Conservation (phyloP, 1,140 invertebrate species). For the Leptinotarsa lineolata region DNA sequence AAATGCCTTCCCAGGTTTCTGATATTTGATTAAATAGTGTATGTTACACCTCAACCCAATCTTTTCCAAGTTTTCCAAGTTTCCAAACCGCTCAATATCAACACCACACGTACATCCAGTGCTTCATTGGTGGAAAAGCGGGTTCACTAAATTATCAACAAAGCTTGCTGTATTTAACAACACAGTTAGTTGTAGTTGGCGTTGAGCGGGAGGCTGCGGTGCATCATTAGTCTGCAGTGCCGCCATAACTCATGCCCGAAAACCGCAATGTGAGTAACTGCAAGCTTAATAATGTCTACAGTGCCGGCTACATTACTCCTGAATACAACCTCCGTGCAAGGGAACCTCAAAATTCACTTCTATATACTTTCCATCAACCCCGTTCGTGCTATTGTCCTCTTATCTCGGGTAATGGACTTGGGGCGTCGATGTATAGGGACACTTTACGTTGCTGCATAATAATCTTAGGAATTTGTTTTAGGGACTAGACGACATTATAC, state of each 20-base stretch:
- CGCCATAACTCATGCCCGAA: slow-evolving; percentile 45
- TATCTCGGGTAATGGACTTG: background rate
- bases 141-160: slow-evolving; percentile 39
- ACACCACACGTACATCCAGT: background rate
- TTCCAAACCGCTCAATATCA: background rate
- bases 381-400: slow-evolving; percentile 18
- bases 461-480: too few species aligned
- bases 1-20: too few species aligned
- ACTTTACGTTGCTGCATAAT: too few species aligned
- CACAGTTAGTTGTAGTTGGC: slow-evolving; percentile 36
- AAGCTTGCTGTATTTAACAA: slow-evolving; percentile 36
- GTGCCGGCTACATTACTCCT: slow-evolving; percentile 43
- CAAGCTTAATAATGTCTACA: slow-evolving; percentile 50
- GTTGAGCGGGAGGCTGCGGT: slow-evolving; percentile 35
- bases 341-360: slow-evolving; percentile 13
- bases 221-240: slow-evolving; percentile 48
- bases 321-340: slow-evolving; percentile 16
- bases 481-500: too few species aligned
- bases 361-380: slow-evolving; percentile 13
- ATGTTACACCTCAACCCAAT: too few species aligned
- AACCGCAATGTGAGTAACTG: slow-evolving; percentile 52
- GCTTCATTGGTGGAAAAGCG: slow-evolving; percentile 28
- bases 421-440: background rate
- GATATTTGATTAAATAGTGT: too few species aligned
- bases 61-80: too few species aligned